Conservation (phyloP, 1,140 invertebrate genomes). For the Frieseomelitta varia region DNA sequence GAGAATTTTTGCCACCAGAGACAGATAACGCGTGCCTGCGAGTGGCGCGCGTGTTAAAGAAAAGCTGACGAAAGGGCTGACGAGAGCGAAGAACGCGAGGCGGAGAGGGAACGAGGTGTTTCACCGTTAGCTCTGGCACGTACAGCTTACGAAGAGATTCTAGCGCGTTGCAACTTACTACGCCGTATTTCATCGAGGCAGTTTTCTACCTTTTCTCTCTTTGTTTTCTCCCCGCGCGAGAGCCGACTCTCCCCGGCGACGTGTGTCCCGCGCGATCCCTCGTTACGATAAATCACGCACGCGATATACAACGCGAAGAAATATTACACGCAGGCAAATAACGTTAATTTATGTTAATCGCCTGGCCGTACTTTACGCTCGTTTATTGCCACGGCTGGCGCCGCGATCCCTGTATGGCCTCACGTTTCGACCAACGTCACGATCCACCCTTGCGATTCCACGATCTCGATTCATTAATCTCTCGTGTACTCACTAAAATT, state of each 20-base stretch:
- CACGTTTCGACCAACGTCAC: slow-evolving; percentile 21
- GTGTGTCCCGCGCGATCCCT: slow-evolving; percentile 38
- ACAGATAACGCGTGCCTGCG: slow-evolving; percentile 4
- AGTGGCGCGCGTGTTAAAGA: not conserved
- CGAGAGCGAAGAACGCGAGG: not conserved
- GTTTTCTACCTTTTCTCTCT: slow-evolving; percentile 45
- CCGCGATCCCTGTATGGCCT: slow-evolving; percentile 21
- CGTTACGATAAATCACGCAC: slow-evolving; percentile 52
- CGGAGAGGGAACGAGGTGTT: not conserved
- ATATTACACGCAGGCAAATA: slow-evolving; percentile 52
- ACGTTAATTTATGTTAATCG: slow-evolving; percentile 53
- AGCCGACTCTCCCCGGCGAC: slow-evolving; percentile 6
- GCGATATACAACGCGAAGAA: slow-evolving; percentile 33
- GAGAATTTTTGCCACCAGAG: not conserved
- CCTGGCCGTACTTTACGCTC: slow-evolving; percentile 34
- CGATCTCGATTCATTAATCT: not conserved
- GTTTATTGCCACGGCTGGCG: slow-evolving; percentile 36
- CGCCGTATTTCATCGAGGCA: slow-evolving; percentile 36
- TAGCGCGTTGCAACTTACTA: slow-evolving; percentile 35
- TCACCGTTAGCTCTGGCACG: slow-evolving; percentile 37
- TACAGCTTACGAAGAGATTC: slow-evolving; percentile 16
- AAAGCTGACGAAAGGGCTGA: slow-evolving; percentile 26
- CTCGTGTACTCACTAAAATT: no score
- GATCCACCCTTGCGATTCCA: not conserved
- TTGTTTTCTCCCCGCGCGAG: slow-evolving; percentile 17